phyloP scores from a whole-genome alignment of 2,113 vertebrate genomes.

The Tachuris rubrigastra region DNA sequence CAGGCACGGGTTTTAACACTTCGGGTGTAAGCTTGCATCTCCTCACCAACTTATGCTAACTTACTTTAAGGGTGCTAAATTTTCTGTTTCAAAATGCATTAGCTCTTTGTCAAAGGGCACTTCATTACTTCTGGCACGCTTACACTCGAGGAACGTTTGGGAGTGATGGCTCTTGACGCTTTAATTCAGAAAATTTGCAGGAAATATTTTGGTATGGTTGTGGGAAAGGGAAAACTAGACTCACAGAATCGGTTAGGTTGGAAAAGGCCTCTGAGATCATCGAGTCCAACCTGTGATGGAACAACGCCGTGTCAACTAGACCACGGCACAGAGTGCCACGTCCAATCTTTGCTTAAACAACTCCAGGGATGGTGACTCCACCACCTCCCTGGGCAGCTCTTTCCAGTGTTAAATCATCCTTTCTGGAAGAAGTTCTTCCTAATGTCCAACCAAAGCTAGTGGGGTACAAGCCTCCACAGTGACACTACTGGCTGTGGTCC shows the following conservation, averaged over 20 bases:
- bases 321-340: fast-evolving
- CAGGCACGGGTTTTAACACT: not conserved
- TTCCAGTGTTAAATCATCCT: not conserved
- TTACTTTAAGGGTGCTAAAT: conserved; percentile 4
- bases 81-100: not conserved
- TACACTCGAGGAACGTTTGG: not conserved
- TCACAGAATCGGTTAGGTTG: not conserved
- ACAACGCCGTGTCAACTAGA: not conserved
- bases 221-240: not conserved
- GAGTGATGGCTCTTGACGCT: not conserved
- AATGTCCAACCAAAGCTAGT: not conserved
- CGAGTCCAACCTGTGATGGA: not conserved
- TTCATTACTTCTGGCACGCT: not conserved
- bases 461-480: fast-evolving
- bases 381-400: not conserved
- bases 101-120: conserved; percentile 46
- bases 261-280: not conserved
- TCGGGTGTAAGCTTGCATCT: not conserved
- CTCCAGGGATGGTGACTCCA: fast-evolving
- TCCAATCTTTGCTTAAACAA: not conserved
- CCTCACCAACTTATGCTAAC: not conserved
- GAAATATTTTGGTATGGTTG: not conserved
- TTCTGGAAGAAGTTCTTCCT: not conserved
- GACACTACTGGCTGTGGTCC: fast-evolving
- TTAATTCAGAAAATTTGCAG: not conserved